Base-by-base conservation (phyloP, 2,113 vertebrate genomes). In the Limnothrissa miodon region DNA sequence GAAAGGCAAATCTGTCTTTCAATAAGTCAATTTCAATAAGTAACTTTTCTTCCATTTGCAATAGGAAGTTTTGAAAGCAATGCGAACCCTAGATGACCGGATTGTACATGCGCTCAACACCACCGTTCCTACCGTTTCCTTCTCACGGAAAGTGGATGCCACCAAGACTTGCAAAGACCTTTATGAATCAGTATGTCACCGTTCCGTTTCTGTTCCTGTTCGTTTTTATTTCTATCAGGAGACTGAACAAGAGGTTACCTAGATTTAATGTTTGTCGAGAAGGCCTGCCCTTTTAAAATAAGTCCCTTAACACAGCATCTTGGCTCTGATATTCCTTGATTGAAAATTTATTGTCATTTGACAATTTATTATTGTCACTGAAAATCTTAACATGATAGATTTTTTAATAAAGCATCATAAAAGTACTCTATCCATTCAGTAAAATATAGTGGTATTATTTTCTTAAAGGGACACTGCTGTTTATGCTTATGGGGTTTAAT, bases 61-160 rank as follows among this genome's bases (percentile, higher is more conserved):
- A 39, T 85, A 99, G 98, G 98, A 99, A 90, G 90, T 96, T 83
- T 94, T 99, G 86, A 97, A 95, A 92, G 93, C 93, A 86, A 98
- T 99, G 97, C 96, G 98, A 85, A 97, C 94, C 0, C 97, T 99
- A 0, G 98, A 99, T 83, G 98, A 99, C 92, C 95, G 98, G 86
- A 99, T 99, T 7, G 96, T 99, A 90, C 96, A 99, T 2, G 90
- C 97, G 56, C 95, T 99, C 87, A 99, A 99, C 91, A 98, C 97
- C 78, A 97, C 97, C 0, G 93, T 99, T 86, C 98, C 98, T 88
- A 99, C 98, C 23, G 96, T 94, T 88, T 99, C 98, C 90, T 99
- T 99, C 92, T 97, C 92, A 86, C 96, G 96, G 85, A 98, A 97
- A 84, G 92, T 99, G 59, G 96, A 99, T 84, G 96, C 96, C 48